Evolutionary conservation across 2,888 invertebrate species (phyloP).

Genomic region (Athalia cordata): DNA sequence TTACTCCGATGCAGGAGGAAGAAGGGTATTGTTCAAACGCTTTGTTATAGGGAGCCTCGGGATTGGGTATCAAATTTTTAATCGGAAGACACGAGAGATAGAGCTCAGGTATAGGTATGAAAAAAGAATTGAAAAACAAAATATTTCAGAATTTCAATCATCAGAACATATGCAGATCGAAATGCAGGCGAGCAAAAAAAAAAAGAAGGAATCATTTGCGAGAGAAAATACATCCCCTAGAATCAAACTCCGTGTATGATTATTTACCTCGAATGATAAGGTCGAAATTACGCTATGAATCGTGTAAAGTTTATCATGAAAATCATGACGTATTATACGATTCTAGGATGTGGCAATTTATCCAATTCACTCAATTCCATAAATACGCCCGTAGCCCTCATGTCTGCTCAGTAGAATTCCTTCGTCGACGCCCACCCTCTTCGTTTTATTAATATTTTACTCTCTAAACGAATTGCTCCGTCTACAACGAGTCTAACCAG

Average conservation of each 20-base stretch:
- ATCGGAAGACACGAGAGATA: constrained; percentile 29
- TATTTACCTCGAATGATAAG: neutral
- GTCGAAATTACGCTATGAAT: neutral
- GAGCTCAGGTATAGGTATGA: neutral
- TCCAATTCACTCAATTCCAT: constrained; percentile 64
- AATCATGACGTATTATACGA: constrained; percentile 34
- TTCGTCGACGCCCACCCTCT: constrained; percentile 38
- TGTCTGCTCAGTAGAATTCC: constrained; percentile 37
- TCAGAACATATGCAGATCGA: too few species aligned
- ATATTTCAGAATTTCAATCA: too few species aligned
- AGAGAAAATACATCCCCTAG: neutral
- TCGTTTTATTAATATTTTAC: constrained; percentile 43
- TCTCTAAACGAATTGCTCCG: constrained; percentile 21
- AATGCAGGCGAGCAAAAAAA: too few species aligned
- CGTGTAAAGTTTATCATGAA: constrained; percentile 21
- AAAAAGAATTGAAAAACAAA: neutral
- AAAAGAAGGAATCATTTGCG: too few species aligned
- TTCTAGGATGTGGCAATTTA: constrained; percentile 59
- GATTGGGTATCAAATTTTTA: constrained; percentile 38
- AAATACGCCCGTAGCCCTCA: constrained; percentile 53
- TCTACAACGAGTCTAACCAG: constrained; percentile 18
- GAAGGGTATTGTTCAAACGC: constrained; percentile 23
- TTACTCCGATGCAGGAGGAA: constrained; percentile 42
- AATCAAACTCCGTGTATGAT: neutral
- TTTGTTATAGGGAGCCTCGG: constrained; percentile 29